Conservation (phyloP, 2,797 vertebrate species). For the Coregonus ussuriensis region DNA sequence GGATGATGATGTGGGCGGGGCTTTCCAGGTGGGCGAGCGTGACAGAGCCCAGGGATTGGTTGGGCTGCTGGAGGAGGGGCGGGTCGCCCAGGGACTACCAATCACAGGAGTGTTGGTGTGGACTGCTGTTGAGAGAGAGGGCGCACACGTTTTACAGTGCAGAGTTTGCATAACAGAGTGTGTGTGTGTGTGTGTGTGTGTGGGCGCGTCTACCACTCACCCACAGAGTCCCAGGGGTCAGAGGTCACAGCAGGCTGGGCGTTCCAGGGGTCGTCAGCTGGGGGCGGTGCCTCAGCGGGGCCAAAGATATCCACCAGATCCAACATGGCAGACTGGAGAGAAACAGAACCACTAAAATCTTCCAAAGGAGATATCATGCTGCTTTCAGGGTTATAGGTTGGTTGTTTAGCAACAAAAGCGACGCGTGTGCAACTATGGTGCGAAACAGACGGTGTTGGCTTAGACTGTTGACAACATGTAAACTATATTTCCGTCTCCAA, state of each 20-base stretch:
- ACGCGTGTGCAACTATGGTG: too few relatives aligned
- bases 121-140: slow-evolving; percentile 48
- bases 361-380: slow-evolving; percentile 1
- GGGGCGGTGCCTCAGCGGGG: slow-evolving; percentile 68
- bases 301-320: slow-evolving; percentile 87
- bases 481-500: too few relatives aligned
- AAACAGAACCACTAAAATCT: background rate
- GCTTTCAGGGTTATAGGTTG: slow-evolving; percentile 4
- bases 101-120: slow-evolving; percentile 63
- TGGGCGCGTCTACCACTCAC: slow-evolving; percentile 55
- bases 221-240: slow-evolving; percentile 77
- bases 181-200: background rate
- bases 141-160: background rate
- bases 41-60: slow-evolving; percentile 69
- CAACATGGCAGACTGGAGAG: background rate
- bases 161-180: background rate
- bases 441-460: too few relatives aligned
- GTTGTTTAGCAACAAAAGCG: too few relatives aligned
- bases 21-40: slow-evolving; percentile 64
- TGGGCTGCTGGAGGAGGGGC: slow-evolving; percentile 52
- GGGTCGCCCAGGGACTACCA: slow-evolving; percentile 67
- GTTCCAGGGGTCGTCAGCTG: slow-evolving; percentile 82
- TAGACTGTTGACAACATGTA: too few relatives aligned
- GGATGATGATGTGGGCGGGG: slow-evolving; percentile 42
- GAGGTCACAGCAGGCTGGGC: slow-evolving; percentile 52